Evolutionary conservation across 2,113 vertebrate species (phyloP).

Genomic region (Cyprinodon tularosa): DNA sequence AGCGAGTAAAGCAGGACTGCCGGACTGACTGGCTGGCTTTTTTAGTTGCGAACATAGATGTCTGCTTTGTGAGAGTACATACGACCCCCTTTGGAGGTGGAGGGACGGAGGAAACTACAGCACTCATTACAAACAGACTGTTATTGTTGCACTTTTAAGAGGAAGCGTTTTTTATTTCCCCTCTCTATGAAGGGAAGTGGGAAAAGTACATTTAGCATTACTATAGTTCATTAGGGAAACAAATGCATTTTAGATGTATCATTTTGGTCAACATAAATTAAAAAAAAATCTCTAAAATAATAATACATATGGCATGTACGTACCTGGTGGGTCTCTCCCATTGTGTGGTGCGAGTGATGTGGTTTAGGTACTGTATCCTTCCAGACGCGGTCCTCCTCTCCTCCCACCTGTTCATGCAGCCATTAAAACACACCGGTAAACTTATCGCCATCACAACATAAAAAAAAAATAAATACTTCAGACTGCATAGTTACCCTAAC

Average conservation of each 20-base stretch:
- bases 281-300: not conserved
- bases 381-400: constrained; percentile 93
- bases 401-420: constrained; percentile 86
- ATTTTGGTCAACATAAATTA: not conserved
- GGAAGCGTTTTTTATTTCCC: constrained; percentile 10
- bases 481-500: not conserved
- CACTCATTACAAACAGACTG: constrained; percentile 52
- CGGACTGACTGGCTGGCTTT: constrained; percentile 52
- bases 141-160: constrained; percentile 55
- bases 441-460: not conserved
- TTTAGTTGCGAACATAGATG: constrained; percentile 15
- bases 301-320: not conserved
- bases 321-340: constrained; percentile 96
- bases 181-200: constrained; percentile 23
- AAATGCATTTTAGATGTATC: not conserved
- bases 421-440: constrained; percentile 2
- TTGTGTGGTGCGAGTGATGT: constrained; percentile 93
- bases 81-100: constrained; percentile 1
- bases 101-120: constrained; percentile 50
- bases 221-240: not conserved
- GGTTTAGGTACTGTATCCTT: constrained; percentile 96
- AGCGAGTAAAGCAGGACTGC: constrained; percentile 61
- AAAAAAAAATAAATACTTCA: not conserved
- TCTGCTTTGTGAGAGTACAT: not conserved
- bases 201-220: constrained; percentile 5